A percentile compares a stretch with the other conserved stretches of the same genome.
phyloP scores from a whole-genome alignment of 2,888 invertebrate genomes.

The Bellardia pandia region DNA sequence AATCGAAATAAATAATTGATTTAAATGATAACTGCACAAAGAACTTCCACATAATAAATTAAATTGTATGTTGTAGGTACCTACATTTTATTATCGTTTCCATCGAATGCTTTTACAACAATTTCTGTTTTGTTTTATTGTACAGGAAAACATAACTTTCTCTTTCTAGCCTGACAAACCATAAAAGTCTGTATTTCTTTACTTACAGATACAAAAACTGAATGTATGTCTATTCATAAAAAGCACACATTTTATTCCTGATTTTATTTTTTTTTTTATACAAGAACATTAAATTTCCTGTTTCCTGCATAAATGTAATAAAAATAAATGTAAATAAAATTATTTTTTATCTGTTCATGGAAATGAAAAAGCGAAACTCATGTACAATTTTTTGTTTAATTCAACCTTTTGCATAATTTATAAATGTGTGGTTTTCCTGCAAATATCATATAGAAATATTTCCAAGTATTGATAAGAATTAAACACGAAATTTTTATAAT shows the following conservation, averaged over 20 bases:
- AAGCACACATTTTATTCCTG: neutral
- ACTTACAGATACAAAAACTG: neutral
- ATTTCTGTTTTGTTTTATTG: neutral
- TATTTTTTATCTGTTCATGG: slow-evolving; percentile 6
- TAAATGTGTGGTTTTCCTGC: neutral
- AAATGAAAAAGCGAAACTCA: neutral
- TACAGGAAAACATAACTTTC: slow-evolving; percentile 1
- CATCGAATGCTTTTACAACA: too few relatives aligned
- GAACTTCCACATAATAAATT: neutral
- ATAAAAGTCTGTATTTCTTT: neutral
- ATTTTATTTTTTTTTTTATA: neutral
- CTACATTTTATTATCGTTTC: neutral
- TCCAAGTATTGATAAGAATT: neutral
- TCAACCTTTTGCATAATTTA: neutral
- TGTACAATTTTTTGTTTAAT: neutral
- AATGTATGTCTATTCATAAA: neutral
- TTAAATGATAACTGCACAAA: neutral
- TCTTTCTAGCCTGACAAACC: neutral
- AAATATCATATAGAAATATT: neutral
- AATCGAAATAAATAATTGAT: neutral
- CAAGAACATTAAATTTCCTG: slow-evolving; percentile 2
- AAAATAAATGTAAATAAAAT: neutral
- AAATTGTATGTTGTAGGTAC: too few relatives aligned
- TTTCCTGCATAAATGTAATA: slow-evolving; percentile 8
- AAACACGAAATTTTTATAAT: too few relatives aligned